Conservation (phyloP, 2,797 vertebrate genomes). For the Vultur gryphus region DNA sequence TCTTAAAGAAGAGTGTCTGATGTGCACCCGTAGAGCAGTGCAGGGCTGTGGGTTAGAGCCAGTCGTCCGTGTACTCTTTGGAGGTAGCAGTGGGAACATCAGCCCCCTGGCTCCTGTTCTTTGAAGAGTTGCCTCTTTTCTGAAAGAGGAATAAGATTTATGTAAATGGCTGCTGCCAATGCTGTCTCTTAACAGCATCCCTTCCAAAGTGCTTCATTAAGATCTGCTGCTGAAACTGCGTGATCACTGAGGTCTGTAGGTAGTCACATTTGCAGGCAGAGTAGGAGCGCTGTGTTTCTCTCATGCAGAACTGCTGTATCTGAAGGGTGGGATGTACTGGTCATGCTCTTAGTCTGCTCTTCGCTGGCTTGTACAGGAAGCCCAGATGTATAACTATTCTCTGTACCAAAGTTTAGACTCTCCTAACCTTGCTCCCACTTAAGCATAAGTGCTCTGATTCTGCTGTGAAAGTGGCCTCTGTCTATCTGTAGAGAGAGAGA, state of each 20-base stretch:
- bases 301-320: background rate
- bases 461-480: background rate
- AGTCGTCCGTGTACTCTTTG: background rate
- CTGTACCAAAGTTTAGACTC: background rate
- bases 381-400: background rate
- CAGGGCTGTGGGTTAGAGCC: background rate
- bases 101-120: background rate
- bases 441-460: background rate
- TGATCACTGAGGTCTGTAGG: background rate
- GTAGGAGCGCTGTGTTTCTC: background rate
- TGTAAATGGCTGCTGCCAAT: background rate
- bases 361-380: background rate
- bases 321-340: background rate
- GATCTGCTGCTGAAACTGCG: background rate
- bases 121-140: background rate
- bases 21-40: background rate
- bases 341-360: background rate
- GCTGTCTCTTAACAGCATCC: background rate
- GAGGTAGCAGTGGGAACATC: rapidly evolving
- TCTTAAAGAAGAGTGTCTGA: background rate
- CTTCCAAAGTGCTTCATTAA: background rate
- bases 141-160: background rate
- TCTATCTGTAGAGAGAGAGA: background rate
- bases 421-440: background rate
- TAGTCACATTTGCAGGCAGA: background rate